A percentile compares a stretch with the other conserved stretches of the same genome.
phyloP scores from a whole-genome alignment of 2,888 invertebrate species.

The Phyllotreta striolata region DNA sequence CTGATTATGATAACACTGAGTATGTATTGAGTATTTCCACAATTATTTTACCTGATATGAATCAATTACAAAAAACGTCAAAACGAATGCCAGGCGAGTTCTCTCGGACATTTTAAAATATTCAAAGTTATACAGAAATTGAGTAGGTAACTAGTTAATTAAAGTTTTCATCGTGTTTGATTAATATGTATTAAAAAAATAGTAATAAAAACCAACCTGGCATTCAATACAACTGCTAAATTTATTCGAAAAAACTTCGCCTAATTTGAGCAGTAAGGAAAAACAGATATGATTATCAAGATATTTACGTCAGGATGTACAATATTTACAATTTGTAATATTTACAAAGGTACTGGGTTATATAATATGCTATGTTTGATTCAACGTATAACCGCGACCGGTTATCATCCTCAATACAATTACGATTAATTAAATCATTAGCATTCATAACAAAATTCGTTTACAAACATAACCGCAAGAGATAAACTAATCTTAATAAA shows the following conservation, averaged over 20 bases:
- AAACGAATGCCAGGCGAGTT: slow-evolving; percentile 9
- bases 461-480: neutral
- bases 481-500: slow-evolving; percentile 28
- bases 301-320: slow-evolving; percentile 48
- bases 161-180: too few relatives aligned
- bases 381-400: slow-evolving; percentile 26
- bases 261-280: slow-evolving; percentile 51
- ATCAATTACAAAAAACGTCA: slow-evolving; percentile 57
- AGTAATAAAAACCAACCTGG: neutral
- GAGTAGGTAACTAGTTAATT: too few relatives aligned
- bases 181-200: slow-evolving; percentile 30
- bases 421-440: neutral
- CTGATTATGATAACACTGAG: slow-evolving; percentile 51
- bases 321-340: slow-evolving; percentile 48
- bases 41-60: slow-evolving; percentile 62
- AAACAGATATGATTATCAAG: slow-evolving; percentile 53
- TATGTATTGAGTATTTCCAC: slow-evolving; percentile 53
- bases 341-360: slow-evolving; percentile 38
- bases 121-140: too few relatives aligned
- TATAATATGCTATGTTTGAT: slow-evolving; percentile 37
- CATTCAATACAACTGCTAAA: slow-evolving; percentile 30
- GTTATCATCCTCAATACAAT: slow-evolving; percentile 7
- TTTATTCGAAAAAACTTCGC: slow-evolving; percentile 30
- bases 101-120: slow-evolving; percentile 27
- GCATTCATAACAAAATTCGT: too few relatives aligned